Conservation (phyloP, 2,888 invertebrate species). For the Drosophila nr. perissopoda region DNA sequence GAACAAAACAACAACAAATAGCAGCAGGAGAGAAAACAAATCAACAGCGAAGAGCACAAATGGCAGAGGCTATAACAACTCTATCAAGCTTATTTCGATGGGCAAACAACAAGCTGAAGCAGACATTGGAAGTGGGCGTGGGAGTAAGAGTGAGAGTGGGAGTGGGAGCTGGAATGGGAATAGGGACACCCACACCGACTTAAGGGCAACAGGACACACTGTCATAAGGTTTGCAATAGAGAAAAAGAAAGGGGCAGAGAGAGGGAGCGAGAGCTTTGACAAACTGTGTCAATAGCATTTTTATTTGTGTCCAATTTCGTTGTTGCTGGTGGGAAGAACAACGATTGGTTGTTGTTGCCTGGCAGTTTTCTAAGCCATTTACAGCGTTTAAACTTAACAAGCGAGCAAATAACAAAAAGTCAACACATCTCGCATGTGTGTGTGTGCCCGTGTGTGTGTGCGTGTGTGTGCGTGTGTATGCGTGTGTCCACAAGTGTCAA, state of each 20-base stretch:
- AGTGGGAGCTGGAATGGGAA: not conserved
- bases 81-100: conserved; percentile 79
- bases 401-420: conserved; percentile 75
- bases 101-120: conserved; percentile 50
- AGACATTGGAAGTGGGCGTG: not conserved
- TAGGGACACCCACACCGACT: conserved; percentile 3
- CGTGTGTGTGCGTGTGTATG: conserved; percentile 10
- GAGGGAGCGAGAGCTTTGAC: conserved; percentile 59
- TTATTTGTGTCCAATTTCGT: conserved; percentile 81
- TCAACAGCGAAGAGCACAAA: conserved; percentile 75
- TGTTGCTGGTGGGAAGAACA: conserved; percentile 47
- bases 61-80: conserved; percentile 71
- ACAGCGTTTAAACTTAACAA: conserved; percentile 82
- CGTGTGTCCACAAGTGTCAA: conserved; percentile 66
- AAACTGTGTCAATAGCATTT: conserved; percentile 83
- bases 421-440: conserved; percentile 43
- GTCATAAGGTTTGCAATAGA: conserved; percentile 12
- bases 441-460: not conserved
- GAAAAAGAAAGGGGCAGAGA: not conserved
- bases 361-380: conserved; percentile 82
- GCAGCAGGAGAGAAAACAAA: conserved; percentile 61
- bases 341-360: conserved; percentile 31
- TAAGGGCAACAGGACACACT: conserved; percentile 12
- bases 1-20: conserved; percentile 6
- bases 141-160: not conserved